Conservation (phyloP, 2,113 vertebrate genomes). For the Megatriorchis doriae region DNA sequence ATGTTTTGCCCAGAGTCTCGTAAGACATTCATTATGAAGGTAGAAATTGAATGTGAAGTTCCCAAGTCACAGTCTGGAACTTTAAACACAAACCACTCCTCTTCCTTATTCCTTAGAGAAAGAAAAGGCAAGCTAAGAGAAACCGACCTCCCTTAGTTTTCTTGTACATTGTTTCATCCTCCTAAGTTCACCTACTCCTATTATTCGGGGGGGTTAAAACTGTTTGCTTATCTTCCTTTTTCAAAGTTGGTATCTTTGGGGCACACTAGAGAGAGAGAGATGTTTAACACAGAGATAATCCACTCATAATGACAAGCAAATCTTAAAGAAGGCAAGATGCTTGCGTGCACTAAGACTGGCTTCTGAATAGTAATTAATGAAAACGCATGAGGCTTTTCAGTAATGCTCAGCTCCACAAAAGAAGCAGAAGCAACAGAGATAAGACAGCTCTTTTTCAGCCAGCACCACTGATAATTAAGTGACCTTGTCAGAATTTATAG, state of each 20-base stretch:
- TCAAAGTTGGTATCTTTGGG: neutral
- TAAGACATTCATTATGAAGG: neutral
- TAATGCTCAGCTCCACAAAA: neutral
- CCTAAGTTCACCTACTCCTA: neutral
- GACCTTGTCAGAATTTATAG: conserved; percentile 59
- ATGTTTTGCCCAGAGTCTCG: neutral
- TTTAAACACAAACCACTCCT: neutral
- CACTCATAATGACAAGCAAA: neutral
- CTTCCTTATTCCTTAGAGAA: neutral
- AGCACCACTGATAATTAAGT: conserved; percentile 36
- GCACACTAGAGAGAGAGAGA: neutral
- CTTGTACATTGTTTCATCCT: neutral
- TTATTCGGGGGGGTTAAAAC: neutral
- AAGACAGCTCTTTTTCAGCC: neutral
- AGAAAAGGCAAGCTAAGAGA: neutral
- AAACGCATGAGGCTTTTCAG: neutral
- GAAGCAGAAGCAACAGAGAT: neutral
- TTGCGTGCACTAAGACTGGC: neutral
- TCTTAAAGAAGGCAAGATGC: neutral
- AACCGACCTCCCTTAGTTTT: neutral
- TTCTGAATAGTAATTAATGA: conserved; percentile 27
- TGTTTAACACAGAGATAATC: conserved; percentile 20
- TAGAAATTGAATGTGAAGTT: neutral
- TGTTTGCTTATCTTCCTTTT: neutral
- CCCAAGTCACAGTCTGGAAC: neutral